Percentiles rank a stretch among this genome's conserved stretches.
These are phyloP conservation scores for Malurus cyaneus DNA, from an alignment of 2,113 vertebrate species.

Conservation along the genomic window DNA sequence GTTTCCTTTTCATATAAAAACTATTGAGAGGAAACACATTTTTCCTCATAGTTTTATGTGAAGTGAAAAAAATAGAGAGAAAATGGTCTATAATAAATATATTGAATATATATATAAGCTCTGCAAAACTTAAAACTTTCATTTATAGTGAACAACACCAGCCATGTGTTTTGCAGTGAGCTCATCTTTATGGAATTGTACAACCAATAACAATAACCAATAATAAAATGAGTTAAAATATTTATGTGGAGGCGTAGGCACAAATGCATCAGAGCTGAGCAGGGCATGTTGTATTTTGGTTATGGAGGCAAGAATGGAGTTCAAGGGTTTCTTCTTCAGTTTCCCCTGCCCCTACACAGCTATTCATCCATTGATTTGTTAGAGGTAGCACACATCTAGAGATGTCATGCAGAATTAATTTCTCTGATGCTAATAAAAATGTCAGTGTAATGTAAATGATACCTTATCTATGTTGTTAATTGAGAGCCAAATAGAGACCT, in stretches of 20 bases:
- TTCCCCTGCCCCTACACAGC: background rate
- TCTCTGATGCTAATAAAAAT: slow-evolving; percentile 18
- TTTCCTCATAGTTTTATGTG: background rate
- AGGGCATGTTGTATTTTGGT: background rate
- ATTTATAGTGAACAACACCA: background rate
- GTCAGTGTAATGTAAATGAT: background rate
- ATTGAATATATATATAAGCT: background rate
- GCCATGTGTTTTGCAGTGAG: background rate
- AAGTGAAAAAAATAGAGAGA: background rate
- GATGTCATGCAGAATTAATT: background rate
- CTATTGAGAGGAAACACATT: background rate
- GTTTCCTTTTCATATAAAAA: background rate
- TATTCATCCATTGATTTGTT: background rate
- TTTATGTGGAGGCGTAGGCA: background rate
- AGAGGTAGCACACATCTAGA: background rate
- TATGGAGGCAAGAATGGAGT: background rate
- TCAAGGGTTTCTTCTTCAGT: background rate
- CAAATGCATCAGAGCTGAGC: background rate
- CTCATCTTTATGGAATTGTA: background rate
- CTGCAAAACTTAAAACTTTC: background rate
- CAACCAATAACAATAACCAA: background rate
- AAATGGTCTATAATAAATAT: background rate
- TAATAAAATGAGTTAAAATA: background rate
- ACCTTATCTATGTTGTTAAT: background rate
- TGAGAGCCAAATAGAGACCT: background rate